These are phyloP conservation scores for Bruchidius siliquastri DNA, from an alignment of 2,888 invertebrate genomes.

Conservation along the genomic window DNA sequence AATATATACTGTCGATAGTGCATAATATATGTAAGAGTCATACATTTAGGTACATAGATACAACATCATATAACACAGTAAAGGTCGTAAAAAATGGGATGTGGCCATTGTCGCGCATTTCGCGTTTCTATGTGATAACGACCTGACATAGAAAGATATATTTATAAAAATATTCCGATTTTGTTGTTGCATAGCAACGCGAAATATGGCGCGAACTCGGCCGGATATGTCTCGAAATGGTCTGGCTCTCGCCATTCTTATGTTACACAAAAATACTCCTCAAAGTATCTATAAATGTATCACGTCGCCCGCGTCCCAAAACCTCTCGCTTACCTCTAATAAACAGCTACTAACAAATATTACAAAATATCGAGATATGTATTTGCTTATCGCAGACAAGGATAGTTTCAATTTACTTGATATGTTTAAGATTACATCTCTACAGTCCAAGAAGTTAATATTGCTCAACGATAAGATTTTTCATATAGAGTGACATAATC, in stretches of 20 bases:
- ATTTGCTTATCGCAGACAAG: constrained; percentile 31
- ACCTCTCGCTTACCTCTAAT: constrained; percentile 5
- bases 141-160: constrained; percentile 41
- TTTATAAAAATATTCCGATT: constrained; percentile 44
- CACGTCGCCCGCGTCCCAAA: constrained; percentile 29
- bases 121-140: constrained; percentile 47
- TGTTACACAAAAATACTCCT: constrained; percentile 40
- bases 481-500: not conserved
- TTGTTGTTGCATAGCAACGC: constrained; percentile 41
- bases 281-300: constrained; percentile 42
- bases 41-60: constrained; percentile 24
- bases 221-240: constrained; percentile 51
- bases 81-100: constrained; percentile 46
- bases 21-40: constrained; percentile 15
- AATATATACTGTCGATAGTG: constrained; percentile 27
- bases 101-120: constrained; percentile 36
- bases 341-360: constrained; percentile 11
- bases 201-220: constrained; percentile 37
- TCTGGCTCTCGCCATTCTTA: constrained; percentile 36
- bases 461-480: constrained; percentile 11
- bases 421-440: constrained; percentile 25
- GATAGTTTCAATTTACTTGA: constrained; percentile 22
- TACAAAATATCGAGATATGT: constrained; percentile 29
- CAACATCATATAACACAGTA: constrained; percentile 36
- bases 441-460: constrained; percentile 11